Conservation (phyloP, 2,113 vertebrate species). For the Peucedramus taeniatus region DNA sequence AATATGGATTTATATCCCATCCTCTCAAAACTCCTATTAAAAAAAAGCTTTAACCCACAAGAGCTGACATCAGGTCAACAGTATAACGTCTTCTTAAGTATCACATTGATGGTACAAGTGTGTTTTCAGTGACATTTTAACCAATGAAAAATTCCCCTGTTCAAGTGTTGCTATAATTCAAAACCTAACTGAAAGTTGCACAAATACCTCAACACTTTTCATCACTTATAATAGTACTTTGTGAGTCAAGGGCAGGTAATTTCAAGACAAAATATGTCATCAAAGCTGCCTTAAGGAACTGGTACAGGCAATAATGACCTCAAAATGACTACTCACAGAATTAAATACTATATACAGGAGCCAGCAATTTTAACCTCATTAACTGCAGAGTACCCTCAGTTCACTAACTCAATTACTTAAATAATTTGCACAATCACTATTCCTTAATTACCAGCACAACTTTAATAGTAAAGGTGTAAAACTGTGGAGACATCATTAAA, state of each 20-base stretch:
- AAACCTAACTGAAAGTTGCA: not conserved
- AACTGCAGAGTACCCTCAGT: not conserved
- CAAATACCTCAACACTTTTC: not conserved
- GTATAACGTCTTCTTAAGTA: not conserved
- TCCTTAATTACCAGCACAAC: slow-evolving; percentile 5
- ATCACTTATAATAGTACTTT: not conserved
- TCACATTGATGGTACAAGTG: not conserved
- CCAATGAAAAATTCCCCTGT: not conserved
- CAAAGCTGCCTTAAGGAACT: not conserved
- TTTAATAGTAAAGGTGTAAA: slow-evolving; percentile 6
- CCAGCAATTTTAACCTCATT: not conserved
- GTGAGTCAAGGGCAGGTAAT: not conserved
- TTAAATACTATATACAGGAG: not conserved
- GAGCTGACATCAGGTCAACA: slow-evolving; percentile 6
- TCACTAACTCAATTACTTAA: not conserved
- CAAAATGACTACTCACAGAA: not conserved
- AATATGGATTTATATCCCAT: not conserved
- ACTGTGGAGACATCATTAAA: not conserved
- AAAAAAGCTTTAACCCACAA: not conserved
- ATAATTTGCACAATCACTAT: not conserved
- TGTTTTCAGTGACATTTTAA: not conserved
- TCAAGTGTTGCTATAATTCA: not conserved
- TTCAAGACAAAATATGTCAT: not conserved
- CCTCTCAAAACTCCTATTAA: not conserved
- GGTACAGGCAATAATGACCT: not conserved